Evolutionary conservation across 2,797 vertebrate genomes (phyloP), one percentile per base, ranked within the genome.

Genomic region (Melanotaenia trifasciata): DNA sequence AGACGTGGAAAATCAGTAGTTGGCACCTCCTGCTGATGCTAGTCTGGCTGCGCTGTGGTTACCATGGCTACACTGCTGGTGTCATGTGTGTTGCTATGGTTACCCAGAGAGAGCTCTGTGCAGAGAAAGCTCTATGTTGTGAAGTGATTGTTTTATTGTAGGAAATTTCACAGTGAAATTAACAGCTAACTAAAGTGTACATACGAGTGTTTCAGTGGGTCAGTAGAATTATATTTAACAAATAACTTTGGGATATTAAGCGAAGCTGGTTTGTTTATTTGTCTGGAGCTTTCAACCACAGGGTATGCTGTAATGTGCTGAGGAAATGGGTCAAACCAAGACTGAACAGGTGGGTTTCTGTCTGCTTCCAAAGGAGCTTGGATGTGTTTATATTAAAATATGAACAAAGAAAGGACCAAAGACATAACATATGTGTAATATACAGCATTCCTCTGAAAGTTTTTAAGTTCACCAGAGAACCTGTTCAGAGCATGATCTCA

Each of bases 1-100:
- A 87, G 89, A 93, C 86, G 91, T 93, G 91, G 87, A 90, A 84
- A 89, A 80, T 60, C 76, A 83, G 78, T 53, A 62, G 84, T 84
- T 85, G 90, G 88, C 89, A 79, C 81, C 78, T 86, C 83, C 83
- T 26, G 65, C 85, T 71, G 78, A 74, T 84, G 80, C 78, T 78
- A 4, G 78, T 80, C 82, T 85, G 86, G 78, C 86, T 79, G 78
- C 73, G 9, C 72, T 0, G 2, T 7, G 18, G 89, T 90, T 84
- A 10, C 88, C 35, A 85, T 79, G 74, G 81, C 45, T 78, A 79
- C 87, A 62, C 28, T 43, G 64, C 71, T 22, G 54, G 76, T 83
- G 79, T 79, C 40, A 53, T 74, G 76, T 40, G 58, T 70, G 82
- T 90, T 88, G 79, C 84, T 70, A 79, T 84, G 78, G 88, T 72